Conservation (phyloP, 2,888 invertebrate species). For the Arrhopalites spinosus region DNA sequence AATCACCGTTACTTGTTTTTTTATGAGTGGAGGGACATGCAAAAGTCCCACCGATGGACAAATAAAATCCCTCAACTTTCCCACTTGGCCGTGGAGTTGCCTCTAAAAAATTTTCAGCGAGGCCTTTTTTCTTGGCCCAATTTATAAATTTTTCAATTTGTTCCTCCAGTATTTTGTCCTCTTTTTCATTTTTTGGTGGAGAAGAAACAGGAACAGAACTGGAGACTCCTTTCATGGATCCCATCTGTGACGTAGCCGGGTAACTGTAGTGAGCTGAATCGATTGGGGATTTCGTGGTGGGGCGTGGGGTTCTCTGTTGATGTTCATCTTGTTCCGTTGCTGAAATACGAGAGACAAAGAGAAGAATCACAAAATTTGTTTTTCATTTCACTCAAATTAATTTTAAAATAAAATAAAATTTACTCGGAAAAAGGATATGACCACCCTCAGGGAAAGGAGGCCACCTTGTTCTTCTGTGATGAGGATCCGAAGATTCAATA, state of each 20-base stretch:
- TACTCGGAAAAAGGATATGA: no score
- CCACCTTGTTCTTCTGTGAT: no score
- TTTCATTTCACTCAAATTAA: no score
- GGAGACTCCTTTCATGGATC: no score
- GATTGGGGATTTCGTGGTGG: not conserved
- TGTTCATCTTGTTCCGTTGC: not conserved
- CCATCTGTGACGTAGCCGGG: not conserved
- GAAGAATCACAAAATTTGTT: no score
- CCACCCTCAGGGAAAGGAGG: no score
- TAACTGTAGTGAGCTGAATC: not conserved
- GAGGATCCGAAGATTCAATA: no score
- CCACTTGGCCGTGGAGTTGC: not conserved
- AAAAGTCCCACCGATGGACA: not conserved
- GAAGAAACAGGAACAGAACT: no score
- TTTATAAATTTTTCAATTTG: constrained; percentile 1
- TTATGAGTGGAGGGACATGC: not conserved
- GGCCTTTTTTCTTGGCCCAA: constrained; percentile 14
- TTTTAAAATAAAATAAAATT: no score
- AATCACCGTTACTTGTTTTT: not conserved
- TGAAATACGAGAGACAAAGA: no score
- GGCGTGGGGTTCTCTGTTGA: not conserved
- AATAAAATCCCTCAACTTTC: not conserved
- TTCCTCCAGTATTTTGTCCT: not conserved
- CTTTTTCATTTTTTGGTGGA: no score
- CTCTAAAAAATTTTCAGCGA: constrained; percentile 18